A percentile compares a stretch with the other conserved stretches of the same genome.
Conservation (phyloP, 2,797 vertebrate genomes). For the Tragopan temminckii region DNA sequence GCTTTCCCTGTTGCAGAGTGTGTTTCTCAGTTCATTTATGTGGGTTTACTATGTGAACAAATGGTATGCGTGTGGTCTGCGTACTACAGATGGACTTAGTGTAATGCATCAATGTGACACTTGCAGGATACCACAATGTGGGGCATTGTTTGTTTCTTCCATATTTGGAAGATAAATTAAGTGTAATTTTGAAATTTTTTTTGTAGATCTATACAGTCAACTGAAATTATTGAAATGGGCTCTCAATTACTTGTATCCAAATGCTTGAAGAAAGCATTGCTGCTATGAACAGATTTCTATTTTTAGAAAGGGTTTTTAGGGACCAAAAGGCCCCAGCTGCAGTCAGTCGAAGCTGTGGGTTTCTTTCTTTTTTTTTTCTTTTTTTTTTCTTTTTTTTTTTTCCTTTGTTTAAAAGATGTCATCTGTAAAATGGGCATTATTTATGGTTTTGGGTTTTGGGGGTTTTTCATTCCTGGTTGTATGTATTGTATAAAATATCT, state of each 20-base stretch:
- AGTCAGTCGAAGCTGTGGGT: constrained; percentile 86
- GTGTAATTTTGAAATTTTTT: constrained; percentile 80
- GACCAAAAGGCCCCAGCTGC: constrained; percentile 88
- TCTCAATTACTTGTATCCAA: constrained; percentile 82
- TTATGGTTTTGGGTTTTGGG: constrained; percentile 75
- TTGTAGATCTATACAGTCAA: constrained; percentile 82
- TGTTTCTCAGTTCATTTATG: constrained; percentile 73
- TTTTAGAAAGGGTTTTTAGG: constrained; percentile 90
- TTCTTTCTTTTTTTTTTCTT: constrained; percentile 64
- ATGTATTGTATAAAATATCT: constrained; percentile 94
- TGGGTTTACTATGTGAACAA: constrained; percentile 80
- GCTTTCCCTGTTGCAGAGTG: constrained; percentile 79
- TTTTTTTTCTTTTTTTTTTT: constrained; percentile 61
- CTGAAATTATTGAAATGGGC: constrained; percentile 83
- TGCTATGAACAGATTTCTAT: constrained; percentile 88
- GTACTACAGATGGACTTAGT: constrained; percentile 77
- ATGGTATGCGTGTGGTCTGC: constrained; percentile 77
- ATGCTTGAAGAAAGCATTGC: constrained; percentile 89
- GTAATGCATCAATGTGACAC: constrained; percentile 82
- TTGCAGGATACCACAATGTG: constrained; percentile 84
- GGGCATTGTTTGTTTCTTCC: constrained; percentile 89
- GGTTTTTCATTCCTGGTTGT: constrained; percentile 92
- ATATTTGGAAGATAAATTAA: constrained; percentile 87
- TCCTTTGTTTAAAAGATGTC: constrained; percentile 76
- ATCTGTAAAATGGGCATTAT: constrained; percentile 87